Evolutionary conservation across 2,888 invertebrate genomes (phyloP).

Genomic region (Pammene fasciana): DNA sequence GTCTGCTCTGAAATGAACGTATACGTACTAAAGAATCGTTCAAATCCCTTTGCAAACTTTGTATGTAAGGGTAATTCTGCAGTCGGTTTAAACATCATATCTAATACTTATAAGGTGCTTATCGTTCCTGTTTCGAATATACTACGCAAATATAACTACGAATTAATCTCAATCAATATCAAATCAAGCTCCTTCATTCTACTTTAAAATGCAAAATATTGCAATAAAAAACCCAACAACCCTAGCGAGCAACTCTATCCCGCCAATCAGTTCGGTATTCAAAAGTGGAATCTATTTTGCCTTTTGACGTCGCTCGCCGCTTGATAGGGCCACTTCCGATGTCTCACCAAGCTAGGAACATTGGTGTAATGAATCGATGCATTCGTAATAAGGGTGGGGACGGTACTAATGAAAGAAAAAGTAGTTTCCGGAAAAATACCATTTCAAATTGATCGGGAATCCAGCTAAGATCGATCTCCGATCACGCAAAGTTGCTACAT

Average conservation of each 20-base stretch:
- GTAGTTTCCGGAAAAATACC: not conserved
- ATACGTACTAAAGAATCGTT: no score
- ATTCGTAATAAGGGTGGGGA: constrained; percentile 27
- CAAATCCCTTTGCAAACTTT: no score
- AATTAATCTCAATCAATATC: no score
- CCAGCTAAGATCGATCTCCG: no score
- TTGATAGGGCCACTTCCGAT: constrained; percentile 25
- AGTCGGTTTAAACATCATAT: no score
- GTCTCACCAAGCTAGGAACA: constrained; percentile 34
- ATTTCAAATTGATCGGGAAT: not conserved
- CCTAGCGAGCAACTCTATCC: constrained; percentile 13
- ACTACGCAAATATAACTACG: no score
- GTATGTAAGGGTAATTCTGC: no score
- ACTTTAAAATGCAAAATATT: not conserved
- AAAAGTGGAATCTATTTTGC: constrained; percentile 29
- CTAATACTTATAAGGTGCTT: no score
- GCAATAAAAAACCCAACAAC: constrained; percentile 17
- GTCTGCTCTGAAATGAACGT: no score
- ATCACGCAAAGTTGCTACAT: no score
- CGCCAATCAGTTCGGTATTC: constrained; percentile 34
- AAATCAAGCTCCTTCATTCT: not conserved
- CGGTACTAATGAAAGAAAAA: not conserved
- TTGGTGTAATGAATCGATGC: constrained; percentile 36
- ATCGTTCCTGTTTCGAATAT: no score
- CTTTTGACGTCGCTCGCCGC: constrained; percentile 29